Evolutionary conservation across 2,888 invertebrate species (phyloP).

Genomic region (Cosmia pyralina): DNA sequence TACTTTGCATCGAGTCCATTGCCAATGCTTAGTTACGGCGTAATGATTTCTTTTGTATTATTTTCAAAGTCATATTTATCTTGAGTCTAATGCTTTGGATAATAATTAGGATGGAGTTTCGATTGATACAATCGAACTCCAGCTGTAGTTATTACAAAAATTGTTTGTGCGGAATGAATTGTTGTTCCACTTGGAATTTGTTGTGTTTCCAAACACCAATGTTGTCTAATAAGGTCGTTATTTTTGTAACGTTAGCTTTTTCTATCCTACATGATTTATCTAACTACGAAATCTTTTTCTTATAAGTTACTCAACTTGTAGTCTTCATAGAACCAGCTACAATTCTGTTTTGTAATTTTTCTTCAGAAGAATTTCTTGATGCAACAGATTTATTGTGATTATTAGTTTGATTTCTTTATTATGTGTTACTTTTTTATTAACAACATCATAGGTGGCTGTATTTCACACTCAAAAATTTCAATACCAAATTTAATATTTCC

Average conservation of each 20-base stretch:
- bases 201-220: background rate
- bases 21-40: constrained; percentile 75
- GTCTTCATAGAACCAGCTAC: background rate
- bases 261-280: background rate
- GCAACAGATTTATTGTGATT: too few relatives aligned
- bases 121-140: background rate
- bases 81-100: constrained; percentile 2
- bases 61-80: constrained; percentile 11
- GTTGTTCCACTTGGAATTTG: background rate
- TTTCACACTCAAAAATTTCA: too few relatives aligned
- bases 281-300: background rate
- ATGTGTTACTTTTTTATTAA: too few relatives aligned
- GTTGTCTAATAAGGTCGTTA: background rate
- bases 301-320: background rate
- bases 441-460: too few relatives aligned
- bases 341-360: background rate
- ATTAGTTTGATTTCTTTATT: too few relatives aligned
- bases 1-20: constrained; percentile 75
- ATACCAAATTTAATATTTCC: too few relatives aligned
- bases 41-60: constrained; percentile 50
- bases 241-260: background rate
- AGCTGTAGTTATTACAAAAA: background rate
- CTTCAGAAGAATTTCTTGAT: too few relatives aligned
- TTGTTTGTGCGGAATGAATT: background rate
- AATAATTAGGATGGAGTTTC: background rate